These are phyloP conservation scores for Nomada hirtipes DNA, from an alignment of 2,888 invertebrate species.

Conservation along the genomic window DNA sequence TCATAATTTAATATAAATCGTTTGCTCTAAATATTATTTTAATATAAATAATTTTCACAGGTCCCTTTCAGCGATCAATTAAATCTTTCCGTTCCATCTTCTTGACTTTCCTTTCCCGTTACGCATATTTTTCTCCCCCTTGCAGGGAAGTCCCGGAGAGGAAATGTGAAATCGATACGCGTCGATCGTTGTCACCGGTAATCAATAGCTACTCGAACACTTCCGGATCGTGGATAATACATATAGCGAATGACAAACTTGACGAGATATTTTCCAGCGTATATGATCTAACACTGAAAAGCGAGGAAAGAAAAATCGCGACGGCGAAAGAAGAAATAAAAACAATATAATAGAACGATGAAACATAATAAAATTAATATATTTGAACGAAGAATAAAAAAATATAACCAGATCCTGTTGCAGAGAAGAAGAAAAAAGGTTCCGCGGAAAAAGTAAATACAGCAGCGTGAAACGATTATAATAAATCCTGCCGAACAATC, in stretches of 20 bases:
- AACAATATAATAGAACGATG: too few species aligned
- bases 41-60: too few species aligned
- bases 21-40: not conserved
- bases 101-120: not conserved
- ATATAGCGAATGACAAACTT: constrained; percentile 15
- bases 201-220: constrained; percentile 43
- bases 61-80: too few species aligned
- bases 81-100: not conserved
- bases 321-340: too few species aligned
- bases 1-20: constrained; percentile 4
- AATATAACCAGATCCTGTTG: too few species aligned
- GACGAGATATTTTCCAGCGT: constrained; percentile 24
- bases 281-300: constrained; percentile 30
- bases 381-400: too few species aligned
- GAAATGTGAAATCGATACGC: constrained; percentile 50
- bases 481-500: too few species aligned
- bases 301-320: not conserved
- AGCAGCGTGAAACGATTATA: too few species aligned
- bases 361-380: too few species aligned
- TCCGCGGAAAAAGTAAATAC: too few species aligned
- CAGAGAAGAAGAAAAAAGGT: too few species aligned
- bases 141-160: not conserved
- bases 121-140: constrained; percentile 2
- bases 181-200: constrained; percentile 34
- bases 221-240: constrained; percentile 43